Conservation (phyloP, 2,797 vertebrate species). For the Scleropages formosus region DNA sequence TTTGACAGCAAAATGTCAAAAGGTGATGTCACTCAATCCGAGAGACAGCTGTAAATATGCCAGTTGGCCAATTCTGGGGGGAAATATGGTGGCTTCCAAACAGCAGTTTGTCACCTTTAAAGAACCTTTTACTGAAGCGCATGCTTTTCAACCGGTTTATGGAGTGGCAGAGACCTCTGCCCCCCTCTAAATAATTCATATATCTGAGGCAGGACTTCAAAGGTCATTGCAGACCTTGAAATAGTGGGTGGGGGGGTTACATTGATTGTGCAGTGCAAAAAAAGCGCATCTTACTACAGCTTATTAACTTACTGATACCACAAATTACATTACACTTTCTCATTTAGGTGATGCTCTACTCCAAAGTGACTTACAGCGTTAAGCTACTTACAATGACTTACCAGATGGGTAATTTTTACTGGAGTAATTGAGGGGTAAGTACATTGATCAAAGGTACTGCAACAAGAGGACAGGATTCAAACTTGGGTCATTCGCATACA, state of each 20-base stretch:
- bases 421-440: too few species aligned
- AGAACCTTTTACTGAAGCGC: not conserved
- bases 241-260: slow-evolving; percentile 32
- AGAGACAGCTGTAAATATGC: not conserved
- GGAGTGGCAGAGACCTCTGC: slow-evolving; percentile 16
- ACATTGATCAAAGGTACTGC: too few species aligned
- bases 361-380: too few species aligned
- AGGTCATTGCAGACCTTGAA: slow-evolving; percentile 49
- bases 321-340: too few species aligned
- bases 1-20: not conserved
- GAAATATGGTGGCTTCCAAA: not conserved
- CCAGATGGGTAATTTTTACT: too few species aligned
- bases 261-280: not conserved
- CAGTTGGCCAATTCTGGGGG: not conserved
- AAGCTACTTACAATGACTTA: too few species aligned
- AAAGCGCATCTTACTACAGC: too few species aligned
- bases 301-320: too few species aligned
- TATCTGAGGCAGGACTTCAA: slow-evolving; percentile 61
- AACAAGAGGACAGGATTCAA: too few species aligned
- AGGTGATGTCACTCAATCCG: not conserved
- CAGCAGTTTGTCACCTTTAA: not conserved
- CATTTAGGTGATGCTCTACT: too few species aligned
- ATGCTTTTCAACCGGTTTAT: not conserved
- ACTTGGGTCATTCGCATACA: too few species aligned
- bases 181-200: slow-evolving; percentile 48